Percentiles rank a stretch among this genome's conserved stretches.
Evolutionary conservation across 2,888 invertebrate species (phyloP).

Genomic region (Hirtodrosophila trivittata): DNA sequence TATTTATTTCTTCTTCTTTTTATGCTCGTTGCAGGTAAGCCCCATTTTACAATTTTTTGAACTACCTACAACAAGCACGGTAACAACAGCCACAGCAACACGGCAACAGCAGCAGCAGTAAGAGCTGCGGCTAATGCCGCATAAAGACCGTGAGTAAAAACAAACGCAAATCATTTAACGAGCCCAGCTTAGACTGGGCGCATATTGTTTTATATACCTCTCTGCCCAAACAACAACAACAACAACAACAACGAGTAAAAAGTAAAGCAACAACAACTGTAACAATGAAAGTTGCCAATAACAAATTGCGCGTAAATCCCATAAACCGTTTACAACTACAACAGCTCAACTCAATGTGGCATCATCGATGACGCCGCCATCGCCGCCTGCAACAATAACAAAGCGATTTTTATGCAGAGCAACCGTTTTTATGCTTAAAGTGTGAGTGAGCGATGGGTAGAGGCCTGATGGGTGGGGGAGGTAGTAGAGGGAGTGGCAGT

Average conservation of each 20-base stretch:
- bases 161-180: slow-evolving; percentile 79
- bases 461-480: neutral
- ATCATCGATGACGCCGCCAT: slow-evolving; percentile 67
- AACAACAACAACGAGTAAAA: slow-evolving; percentile 7
- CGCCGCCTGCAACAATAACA: slow-evolving; percentile 78
- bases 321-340: slow-evolving; percentile 81
- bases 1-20: slow-evolving; percentile 21
- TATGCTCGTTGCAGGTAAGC: slow-evolving; percentile 77
- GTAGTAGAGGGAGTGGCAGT: neutral
- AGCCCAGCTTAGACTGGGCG: slow-evolving; percentile 71
- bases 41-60: slow-evolving; percentile 61
- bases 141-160: slow-evolving; percentile 62
- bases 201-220: slow-evolving; percentile 77
- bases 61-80: slow-evolving; percentile 47
- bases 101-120: slow-evolving; percentile 10
- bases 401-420: slow-evolving; percentile 73
- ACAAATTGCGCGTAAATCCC: slow-evolving; percentile 81
- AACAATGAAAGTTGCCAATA: slow-evolving; percentile 74
- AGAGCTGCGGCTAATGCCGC: slow-evolving; percentile 62
- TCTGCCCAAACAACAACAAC: slow-evolving; percentile 23
- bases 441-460: neutral
- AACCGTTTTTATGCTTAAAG: slow-evolving; percentile 43
- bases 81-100: slow-evolving; percentile 14
- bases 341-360: slow-evolving; percentile 62
- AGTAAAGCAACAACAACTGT: slow-evolving; percentile 26